Evolutionary conservation across 1,140 invertebrate species (phyloP).

Genomic region (Galendromus occidentalis): DNA sequence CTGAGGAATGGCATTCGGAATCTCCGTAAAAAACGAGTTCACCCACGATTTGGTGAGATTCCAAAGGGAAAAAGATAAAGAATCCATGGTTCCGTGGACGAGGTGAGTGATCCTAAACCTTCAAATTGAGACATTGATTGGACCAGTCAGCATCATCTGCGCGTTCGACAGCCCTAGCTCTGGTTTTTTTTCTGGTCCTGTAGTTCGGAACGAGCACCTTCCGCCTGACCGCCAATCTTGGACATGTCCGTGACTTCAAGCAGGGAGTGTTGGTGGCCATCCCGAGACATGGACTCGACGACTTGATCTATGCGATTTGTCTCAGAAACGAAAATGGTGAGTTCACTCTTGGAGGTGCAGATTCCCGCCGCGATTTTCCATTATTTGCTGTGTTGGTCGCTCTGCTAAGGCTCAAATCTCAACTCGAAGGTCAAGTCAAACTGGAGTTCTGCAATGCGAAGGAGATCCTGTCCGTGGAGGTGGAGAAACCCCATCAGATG

Average conservation of each 20-base stretch:
- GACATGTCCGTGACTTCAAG: too few species aligned
- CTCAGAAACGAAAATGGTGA: too few species aligned
- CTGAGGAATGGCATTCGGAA: slow-evolving; percentile 26
- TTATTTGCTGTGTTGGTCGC: background rate
- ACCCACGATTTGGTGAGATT: background rate
- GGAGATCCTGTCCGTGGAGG: background rate
- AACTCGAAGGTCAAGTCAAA: background rate
- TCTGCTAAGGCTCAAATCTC: background rate
- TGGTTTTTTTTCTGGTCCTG: too few species aligned
- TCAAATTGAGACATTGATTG: too few species aligned
- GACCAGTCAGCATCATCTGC: too few species aligned
- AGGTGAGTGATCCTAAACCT: background rate
- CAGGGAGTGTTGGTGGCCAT: too few species aligned
- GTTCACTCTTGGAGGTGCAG: background rate
- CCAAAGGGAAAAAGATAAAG: background rate
- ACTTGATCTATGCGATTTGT: too few species aligned
- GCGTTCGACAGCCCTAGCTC: too few species aligned
- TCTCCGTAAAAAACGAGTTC: background rate
- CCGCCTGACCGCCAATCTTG: too few species aligned
- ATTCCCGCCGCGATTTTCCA: background rate
- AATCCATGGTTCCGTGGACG: background rate
- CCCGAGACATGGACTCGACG: too few species aligned
- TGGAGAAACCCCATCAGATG: background rate
- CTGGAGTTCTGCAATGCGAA: background rate
- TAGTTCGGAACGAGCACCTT: too few species aligned